Conservation (phyloP, 2,888 invertebrate genomes). For the Plemyria rubiginata region DNA sequence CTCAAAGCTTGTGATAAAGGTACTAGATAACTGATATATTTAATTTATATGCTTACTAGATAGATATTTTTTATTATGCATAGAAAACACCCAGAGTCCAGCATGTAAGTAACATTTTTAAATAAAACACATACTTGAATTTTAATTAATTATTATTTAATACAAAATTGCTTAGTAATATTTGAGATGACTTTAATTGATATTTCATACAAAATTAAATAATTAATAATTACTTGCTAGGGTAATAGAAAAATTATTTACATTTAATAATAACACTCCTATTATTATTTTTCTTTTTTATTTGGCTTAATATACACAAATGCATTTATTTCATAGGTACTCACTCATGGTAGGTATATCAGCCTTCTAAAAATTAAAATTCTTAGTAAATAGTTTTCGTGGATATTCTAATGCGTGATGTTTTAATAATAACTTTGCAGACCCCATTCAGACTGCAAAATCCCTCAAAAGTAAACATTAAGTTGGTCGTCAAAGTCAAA, state of each 20-base stretch:
- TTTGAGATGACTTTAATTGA: constrained; percentile 21
- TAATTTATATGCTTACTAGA: too few relatives aligned
- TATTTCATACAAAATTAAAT: constrained; percentile 19
- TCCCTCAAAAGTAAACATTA: too few relatives aligned
- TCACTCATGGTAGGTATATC: not conserved
- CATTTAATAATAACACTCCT: not conserved
- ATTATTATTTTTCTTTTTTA: constrained; percentile 2
- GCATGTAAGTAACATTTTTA: not conserved
- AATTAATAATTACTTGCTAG: constrained; percentile 2
- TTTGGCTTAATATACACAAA: constrained; percentile 24
- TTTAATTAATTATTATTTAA: constrained; percentile 1
- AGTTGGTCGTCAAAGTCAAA: too few relatives aligned
- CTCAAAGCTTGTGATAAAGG: too few relatives aligned
- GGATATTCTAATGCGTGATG: too few relatives aligned
- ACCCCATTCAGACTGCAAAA: too few relatives aligned
- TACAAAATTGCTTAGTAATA: constrained; percentile 8
- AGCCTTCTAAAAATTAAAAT: not conserved
- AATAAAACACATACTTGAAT: not conserved
- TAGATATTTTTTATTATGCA: too few relatives aligned
- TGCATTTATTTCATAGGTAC: constrained; percentile 15
- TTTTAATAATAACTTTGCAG: too few relatives aligned
- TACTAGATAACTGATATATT: too few relatives aligned
- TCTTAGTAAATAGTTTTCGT: too few relatives aligned
- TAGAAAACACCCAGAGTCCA: too few relatives aligned
- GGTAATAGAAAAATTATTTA: not conserved